phyloP scores from a whole-genome alignment of 2,888 invertebrate genomes.

The Marronus borbonicus region DNA sequence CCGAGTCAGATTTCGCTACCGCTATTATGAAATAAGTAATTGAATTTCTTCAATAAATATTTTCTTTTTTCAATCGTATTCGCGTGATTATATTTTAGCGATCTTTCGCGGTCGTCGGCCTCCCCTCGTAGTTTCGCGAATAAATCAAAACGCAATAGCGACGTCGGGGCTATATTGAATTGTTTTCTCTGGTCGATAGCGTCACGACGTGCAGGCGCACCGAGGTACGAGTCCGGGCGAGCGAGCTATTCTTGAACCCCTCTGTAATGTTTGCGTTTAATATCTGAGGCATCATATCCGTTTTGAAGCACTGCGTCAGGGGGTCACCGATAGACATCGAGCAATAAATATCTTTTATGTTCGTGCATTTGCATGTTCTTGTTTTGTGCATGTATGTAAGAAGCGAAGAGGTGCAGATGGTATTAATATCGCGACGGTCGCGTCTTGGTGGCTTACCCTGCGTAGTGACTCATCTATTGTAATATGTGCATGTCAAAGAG shows the following conservation, averaged over 20 bases:
- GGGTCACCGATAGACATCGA: neutral
- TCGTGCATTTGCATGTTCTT: slow-evolving; percentile 9
- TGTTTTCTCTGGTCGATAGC: slow-evolving; percentile 2
- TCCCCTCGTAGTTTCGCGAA: neutral
- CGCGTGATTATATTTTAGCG: slow-evolving; percentile 17
- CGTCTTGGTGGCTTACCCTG: neutral
- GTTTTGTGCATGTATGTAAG: neutral
- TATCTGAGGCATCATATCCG: neutral
- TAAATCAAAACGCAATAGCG: neutral
- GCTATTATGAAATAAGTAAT: slow-evolving; percentile 34
- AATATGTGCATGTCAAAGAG: slow-evolving; percentile 20
- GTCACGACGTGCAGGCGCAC: no score
- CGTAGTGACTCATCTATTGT: neutral
- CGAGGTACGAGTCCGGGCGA: no score
- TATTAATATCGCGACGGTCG: slow-evolving; percentile 16
- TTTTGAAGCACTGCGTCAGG: neutral
- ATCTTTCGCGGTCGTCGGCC: neutral
- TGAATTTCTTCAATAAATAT: slow-evolving; percentile 34
- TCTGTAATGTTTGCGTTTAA: no score
- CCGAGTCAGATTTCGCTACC: slow-evolving; percentile 12
- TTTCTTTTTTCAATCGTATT: slow-evolving; percentile 17
- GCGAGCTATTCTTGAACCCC: no score
- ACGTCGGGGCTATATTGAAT: neutral
- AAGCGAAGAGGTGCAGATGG: slow-evolving; percentile 14
- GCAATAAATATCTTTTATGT: slow-evolving; percentile 23